Percentiles rank a stretch among this genome's conserved stretches.
Conservation (phyloP, 1,140 invertebrate genomes). For the Mya arenaria region DNA sequence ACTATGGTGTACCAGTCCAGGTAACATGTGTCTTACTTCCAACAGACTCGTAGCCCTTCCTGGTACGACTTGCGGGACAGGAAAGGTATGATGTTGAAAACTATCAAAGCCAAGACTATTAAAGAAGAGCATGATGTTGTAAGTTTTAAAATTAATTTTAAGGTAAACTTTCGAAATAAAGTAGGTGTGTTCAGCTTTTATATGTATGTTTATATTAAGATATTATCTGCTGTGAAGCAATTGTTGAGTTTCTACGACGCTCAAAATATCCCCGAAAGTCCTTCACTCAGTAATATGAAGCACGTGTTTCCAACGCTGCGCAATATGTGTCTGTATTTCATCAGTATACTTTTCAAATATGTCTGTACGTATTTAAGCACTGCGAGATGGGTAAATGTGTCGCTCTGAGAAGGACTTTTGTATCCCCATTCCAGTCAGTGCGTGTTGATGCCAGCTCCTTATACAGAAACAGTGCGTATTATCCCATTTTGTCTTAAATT, state of each 20-base stretch:
- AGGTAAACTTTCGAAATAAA: not conserved
- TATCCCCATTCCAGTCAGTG: not conserved
- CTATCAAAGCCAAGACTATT: not conserved
- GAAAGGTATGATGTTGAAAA: slow-evolving; percentile 5
- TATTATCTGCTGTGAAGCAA: not conserved
- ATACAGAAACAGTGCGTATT: not conserved
- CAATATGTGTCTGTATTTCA: not conserved
- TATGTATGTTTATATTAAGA: not conserved
- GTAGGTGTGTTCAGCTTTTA: not conserved
- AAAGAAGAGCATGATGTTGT: not conserved
- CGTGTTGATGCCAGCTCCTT: not conserved
- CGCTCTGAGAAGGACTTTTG: not conserved
- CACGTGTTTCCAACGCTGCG: not conserved
- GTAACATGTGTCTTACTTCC: slow-evolving; percentile 20
- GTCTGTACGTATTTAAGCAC: not conserved
- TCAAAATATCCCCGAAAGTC: not conserved
- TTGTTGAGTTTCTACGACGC: not conserved
- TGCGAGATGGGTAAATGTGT: not conserved
- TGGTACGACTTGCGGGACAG: slow-evolving; percentile 13
- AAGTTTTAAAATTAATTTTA: not conserved
- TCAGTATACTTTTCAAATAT: not conserved
- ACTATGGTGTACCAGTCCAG: slow-evolving; percentile 27
- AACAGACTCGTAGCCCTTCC: slow-evolving; percentile 44
- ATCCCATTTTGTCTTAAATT: not conserved
- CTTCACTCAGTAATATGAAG: not conserved